A percentile compares a stretch with the other conserved stretches of the same genome.
Evolutionary conservation across 1,140 invertebrate species (phyloP).

Genomic region (Zaprionus africanus): DNA sequence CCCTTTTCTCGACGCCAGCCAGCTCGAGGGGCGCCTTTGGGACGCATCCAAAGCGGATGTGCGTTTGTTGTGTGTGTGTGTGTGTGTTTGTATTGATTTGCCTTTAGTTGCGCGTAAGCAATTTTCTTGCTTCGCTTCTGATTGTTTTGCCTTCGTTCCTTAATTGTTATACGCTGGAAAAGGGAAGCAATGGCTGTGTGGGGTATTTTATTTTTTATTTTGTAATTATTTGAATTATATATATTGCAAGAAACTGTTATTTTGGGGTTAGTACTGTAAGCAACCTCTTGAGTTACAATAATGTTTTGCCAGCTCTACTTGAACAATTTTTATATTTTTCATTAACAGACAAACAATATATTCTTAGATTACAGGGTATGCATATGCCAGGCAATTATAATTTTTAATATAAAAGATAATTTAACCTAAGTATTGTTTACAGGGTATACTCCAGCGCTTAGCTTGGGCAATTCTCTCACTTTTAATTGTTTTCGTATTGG

Average conservation of each 20-base stretch:
- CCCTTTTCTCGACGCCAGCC: background rate
- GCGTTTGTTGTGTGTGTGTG: slow-evolving; percentile 22
- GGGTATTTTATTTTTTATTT: background rate
- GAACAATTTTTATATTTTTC: too few relatives aligned
- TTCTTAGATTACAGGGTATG: background rate
- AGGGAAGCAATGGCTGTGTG: background rate
- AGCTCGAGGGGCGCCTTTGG: slow-evolving; percentile 1
- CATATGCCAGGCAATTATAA: too few relatives aligned
- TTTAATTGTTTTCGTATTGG: slow-evolving; percentile 18
- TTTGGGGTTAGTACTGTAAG: too few relatives aligned
- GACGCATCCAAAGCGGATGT: slow-evolving; percentile 39
- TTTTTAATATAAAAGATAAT: too few relatives aligned
- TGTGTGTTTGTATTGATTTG: slow-evolving; percentile 4
- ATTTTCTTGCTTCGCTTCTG: slow-evolving; percentile 13
- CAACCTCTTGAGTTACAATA: too few relatives aligned
- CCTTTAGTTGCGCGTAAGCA: slow-evolving; percentile 3
- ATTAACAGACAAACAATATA: too few relatives aligned
- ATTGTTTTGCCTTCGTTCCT: slow-evolving; percentile 17
- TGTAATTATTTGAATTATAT: too few relatives aligned
- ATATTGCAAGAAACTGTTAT: too few relatives aligned
- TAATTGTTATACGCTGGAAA: slow-evolving; percentile 10
- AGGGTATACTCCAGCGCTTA: background rate
- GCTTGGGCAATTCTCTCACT: background rate
- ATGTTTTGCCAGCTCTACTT: too few relatives aligned
- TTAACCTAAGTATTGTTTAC: background rate